Conservation (phyloP, 2,797 vertebrate genomes). For the Tapirus indicus region DNA sequence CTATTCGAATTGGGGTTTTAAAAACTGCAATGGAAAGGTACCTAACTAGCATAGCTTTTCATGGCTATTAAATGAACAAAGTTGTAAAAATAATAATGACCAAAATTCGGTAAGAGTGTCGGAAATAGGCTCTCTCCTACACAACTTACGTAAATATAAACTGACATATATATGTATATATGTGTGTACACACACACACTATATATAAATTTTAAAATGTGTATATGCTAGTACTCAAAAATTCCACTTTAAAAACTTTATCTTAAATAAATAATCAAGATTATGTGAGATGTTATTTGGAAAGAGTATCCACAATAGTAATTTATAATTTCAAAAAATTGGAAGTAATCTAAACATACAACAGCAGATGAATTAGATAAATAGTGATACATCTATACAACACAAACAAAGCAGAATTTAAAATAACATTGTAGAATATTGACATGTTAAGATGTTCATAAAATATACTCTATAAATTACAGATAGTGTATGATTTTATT, state of each 20-base stretch:
- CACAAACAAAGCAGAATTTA: slow-evolving; percentile 26
- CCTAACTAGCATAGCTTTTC: not conserved
- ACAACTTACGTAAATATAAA: not conserved
- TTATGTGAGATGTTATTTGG: not conserved
- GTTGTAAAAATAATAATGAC: slow-evolving; percentile 2
- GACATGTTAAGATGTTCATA: not conserved
- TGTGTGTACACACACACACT: not conserved
- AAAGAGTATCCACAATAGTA: not conserved
- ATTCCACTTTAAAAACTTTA: not conserved
- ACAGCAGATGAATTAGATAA: not conserved
- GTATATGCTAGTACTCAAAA: not conserved
- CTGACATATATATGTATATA: not conserved
- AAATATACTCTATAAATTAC: not conserved
- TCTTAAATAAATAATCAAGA: slow-evolving; percentile 19
- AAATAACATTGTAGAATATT: not conserved
- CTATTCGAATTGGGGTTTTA: not conserved
- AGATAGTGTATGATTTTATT: not conserved
- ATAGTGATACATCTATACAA: not conserved
- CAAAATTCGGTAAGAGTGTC: not conserved
- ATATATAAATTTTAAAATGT: not conserved
- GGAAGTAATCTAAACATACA: not conserved
- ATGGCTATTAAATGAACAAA: not conserved
- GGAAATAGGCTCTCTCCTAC: not conserved
- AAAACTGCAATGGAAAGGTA: not conserved
- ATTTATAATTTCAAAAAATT: slow-evolving; percentile 24